phyloP scores from a whole-genome alignment of 2,888 invertebrate genomes.

The Nephrotoma appendiculata region DNA sequence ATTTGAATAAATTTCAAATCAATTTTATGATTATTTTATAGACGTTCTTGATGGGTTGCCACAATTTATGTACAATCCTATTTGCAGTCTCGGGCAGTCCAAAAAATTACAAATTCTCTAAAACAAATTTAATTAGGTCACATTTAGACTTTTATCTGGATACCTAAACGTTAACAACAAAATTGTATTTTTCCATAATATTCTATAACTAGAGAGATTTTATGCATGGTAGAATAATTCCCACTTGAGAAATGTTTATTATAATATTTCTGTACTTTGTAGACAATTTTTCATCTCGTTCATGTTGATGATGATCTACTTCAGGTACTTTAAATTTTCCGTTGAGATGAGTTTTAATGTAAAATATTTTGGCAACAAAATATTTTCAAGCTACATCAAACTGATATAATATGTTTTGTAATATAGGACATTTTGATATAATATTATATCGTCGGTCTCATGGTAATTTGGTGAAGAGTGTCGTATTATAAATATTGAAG shows the following conservation, averaged over 20 bases:
- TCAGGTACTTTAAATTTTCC: neutral
- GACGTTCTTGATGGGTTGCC: neutral
- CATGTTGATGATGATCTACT: neutral
- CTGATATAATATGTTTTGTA: too few relatives aligned
- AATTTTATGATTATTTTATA: neutral
- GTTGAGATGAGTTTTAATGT: too few relatives aligned
- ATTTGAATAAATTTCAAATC: neutral
- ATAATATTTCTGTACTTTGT: neutral
- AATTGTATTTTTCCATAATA: neutral
- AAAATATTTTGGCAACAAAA: neutral
- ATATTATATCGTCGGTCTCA: too few relatives aligned
- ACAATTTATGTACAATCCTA: neutral
- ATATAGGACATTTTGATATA: too few relatives aligned
- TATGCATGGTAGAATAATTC: neutral
- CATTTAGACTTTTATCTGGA: neutral
- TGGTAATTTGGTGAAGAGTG: too few relatives aligned
- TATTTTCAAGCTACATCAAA: too few relatives aligned
- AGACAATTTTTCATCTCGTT: neutral
- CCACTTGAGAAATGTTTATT: neutral
- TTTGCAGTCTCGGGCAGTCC: neutral
- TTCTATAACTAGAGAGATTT: neutral
- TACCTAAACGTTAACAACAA: neutral
- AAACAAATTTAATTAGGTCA: neutral
- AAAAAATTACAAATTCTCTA: neutral
- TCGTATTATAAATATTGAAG: too few relatives aligned